phyloP scores from a whole-genome alignment of 2,113 vertebrate genomes.

The Protobothrops flavoviridis region DNA sequence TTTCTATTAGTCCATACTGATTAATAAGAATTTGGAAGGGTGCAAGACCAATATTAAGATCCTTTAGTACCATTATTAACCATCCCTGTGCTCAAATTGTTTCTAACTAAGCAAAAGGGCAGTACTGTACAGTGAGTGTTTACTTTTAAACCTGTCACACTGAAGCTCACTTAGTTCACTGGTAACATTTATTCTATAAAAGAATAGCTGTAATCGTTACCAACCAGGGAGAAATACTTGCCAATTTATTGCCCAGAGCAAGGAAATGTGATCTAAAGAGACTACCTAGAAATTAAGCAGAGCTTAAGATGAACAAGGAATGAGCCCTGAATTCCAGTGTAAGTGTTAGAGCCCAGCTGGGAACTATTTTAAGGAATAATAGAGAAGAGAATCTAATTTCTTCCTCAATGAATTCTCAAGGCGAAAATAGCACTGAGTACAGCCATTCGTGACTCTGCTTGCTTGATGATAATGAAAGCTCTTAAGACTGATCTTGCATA shows the following conservation, averaged over 20 bases:
- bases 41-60: background rate
- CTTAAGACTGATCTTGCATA: background rate
- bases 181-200: background rate
- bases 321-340: background rate
- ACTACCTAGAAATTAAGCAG: conserved; percentile 5
- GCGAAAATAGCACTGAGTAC: background rate
- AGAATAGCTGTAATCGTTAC: background rate
- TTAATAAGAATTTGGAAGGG: background rate
- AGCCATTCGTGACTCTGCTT: background rate
- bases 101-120: background rate
- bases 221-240: background rate
- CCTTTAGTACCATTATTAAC: conserved; percentile 14
- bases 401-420: background rate
- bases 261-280: conserved; percentile 1
- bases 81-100: background rate
- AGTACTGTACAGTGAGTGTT: background rate
- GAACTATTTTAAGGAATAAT: background rate
- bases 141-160: background rate
- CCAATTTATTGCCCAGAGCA: conserved; percentile 8
- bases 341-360: background rate
- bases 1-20: background rate
- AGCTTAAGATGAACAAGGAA: conserved; percentile 8
- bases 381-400: background rate
- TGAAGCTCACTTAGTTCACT: background rate
- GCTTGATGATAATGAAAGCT: background rate